These are phyloP conservation scores for Cantharis rufa DNA, from an alignment of 2,888 invertebrate genomes.

Conservation along the genomic window DNA sequence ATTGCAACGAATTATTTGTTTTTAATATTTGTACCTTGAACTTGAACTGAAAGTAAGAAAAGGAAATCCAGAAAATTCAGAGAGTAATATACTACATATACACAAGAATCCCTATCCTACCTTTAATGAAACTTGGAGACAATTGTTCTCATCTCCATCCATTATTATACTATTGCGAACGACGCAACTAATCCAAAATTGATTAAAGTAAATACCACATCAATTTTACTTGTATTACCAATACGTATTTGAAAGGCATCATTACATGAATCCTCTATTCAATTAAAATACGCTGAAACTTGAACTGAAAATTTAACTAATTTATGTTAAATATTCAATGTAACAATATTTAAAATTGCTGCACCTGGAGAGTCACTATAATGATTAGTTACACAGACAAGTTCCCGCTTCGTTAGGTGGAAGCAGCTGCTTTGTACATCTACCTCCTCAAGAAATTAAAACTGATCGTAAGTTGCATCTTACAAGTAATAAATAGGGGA, in stretches of 20 bases:
- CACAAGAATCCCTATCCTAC: no score
- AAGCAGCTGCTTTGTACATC: neutral
- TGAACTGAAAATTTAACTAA: neutral
- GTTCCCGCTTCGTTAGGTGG: neutral
- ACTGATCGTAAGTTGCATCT: neutral
- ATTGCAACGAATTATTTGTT: neutral
- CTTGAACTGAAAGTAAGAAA: neutral
- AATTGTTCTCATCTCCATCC: no score
- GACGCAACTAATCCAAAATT: neutral
- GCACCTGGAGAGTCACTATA: neutral
- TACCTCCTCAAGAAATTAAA: neutral
- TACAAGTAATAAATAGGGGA: neutral
- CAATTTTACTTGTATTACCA: neutral
- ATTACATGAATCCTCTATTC: neutral
- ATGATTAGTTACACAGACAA: neutral
- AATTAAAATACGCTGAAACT: neutral
- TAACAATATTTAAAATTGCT: neutral
- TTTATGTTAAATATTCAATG: neutral
- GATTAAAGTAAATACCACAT: neutral
- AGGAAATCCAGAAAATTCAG: neutral
- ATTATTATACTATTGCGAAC: neutral
- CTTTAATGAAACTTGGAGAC: no score
- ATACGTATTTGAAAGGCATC: neutral
- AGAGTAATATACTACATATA: neutral
- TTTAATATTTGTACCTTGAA: neutral